These are phyloP conservation scores for Laticauda laticaudata DNA, from an alignment of 2,113 vertebrate genomes.

Conservation along the genomic window DNA sequence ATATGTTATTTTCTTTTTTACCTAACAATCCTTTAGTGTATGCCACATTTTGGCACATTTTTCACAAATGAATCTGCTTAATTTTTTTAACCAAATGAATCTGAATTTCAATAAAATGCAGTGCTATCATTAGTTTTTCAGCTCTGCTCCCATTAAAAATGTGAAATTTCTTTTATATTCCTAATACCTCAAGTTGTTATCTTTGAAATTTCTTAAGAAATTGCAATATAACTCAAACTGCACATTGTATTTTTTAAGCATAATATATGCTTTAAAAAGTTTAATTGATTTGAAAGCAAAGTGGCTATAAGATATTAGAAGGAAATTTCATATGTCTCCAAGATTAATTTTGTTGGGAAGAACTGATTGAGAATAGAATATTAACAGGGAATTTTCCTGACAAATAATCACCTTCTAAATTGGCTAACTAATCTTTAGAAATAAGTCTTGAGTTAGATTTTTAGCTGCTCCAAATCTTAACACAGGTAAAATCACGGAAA, in stretches of 20 bases:
- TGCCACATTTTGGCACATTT: background rate
- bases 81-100: background rate
- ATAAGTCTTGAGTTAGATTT: background rate
- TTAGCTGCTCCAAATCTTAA: background rate
- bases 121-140: background rate
- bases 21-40: background rate
- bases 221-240: background rate
- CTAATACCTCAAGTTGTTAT: background rate
- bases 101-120: background rate
- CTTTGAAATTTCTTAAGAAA: background rate
- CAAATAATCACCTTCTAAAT: background rate
- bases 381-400: background rate
- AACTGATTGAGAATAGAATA: background rate
- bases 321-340: background rate
- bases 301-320: background rate
- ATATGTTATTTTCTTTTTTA: background rate
- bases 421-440: background rate
- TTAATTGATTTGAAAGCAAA: background rate
- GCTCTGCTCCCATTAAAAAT: background rate
- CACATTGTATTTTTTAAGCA: background rate
- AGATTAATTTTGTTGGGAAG: background rate
- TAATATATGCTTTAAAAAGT: background rate
- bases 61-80: background rate
- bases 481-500: background rate
- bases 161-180: background rate